Evolutionary conservation across 2,888 invertebrate genomes (phyloP), one percentile per base, ranked within the genome.

Genomic region (Geotrupes spiniger): DNA sequence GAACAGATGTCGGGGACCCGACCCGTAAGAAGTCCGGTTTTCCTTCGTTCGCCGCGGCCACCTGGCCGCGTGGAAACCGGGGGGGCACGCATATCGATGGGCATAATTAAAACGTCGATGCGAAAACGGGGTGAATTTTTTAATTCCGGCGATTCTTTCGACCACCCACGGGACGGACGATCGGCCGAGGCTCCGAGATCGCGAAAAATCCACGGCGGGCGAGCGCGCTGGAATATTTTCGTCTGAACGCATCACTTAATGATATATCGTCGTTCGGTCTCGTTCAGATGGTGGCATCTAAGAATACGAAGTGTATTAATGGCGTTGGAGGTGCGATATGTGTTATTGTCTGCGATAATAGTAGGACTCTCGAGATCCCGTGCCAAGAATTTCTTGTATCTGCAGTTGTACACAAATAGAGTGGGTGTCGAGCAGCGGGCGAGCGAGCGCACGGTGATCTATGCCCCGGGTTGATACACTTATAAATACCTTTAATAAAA

Each of bases 271-370:
- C 11, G 33, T 33, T 33, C 33, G 33, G 33, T 33, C 33, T 33
- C 33, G 33, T 33, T 33, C 33, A 15, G 33, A 33, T 33, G 33
- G 21, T 15, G 33, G 33, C 33, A 33, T 33, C 33, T 14, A 33
- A 33, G 33, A 33, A 33, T 33, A 33, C 33, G 33, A 45, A 45
- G 28, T 45, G 37, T 51, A 53, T 53, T 53, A 53, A 53, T 53
- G 53, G 50, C 47, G 42, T 45, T 49, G 46, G 37, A 52, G 54
- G 54, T 54, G 54, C 52, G 49, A 47, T 58, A 56, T 57, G 57
- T 57, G 57, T 60, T 60, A 60, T 60, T 60, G 59, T 59, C 58
- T 60, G 52, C 52, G 44, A 33, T 33, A 33, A 38, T 38, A 38
- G 25, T 38, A 15, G 17, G 21, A 38, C 38, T 38, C 16, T 31